Base-by-base conservation (phyloP, 2,888 invertebrate species). In the Diogma glabrata region DNA sequence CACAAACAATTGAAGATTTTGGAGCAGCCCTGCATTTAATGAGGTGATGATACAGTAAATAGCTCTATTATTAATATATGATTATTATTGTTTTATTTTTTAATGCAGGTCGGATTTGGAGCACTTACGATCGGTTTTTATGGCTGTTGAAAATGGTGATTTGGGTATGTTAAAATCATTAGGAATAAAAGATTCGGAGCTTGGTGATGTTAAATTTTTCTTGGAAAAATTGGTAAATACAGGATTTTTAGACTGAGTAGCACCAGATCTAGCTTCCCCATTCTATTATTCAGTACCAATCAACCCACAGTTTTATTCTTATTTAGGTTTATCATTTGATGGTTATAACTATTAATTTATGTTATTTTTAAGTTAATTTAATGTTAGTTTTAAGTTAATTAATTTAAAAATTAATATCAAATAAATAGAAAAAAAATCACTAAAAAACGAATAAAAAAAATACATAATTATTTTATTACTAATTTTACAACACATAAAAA, bases 121-220 rank as follows among this genome's bases (percentile, higher is more conserved):
- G 65, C 93, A 93, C 65, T 76, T 94, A 55, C 86, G 93, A 67
- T 90, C 90, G 2, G 92, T 94, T 24, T 92, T 94, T 72, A 89
- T 92, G 84, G 93, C 93, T 9, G 92, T 93, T 26, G 93, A 93
- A 69, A 92, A 92, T 67, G 93, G 93, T 12, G 93, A 94, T 68
- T 76, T 93, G 55, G 91, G 92, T 54, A 90, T 92, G 87, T 75
- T 94, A 54, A 92, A 92, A 66, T 90, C 91, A 10, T 77, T 94
- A 56, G 93, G 93, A 58, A 93, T 94, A 71, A 92, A 93, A 72
- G 93, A 94, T 70, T 92, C 91, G 0, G 93, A 93, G 67, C 76
- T 94, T 57, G 92, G 92, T 16, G 93, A 94, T 66, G 92, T 94
- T 51, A 93, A 93, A 68, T 93, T 93, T 75, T 94, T 94, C 78